A percentile compares a stretch with the other conserved stretches of the same genome.
These are phyloP conservation scores for Isurus oxyrinchus DNA, from an alignment of 2,113 vertebrate genomes.

Conservation along the genomic window DNA sequence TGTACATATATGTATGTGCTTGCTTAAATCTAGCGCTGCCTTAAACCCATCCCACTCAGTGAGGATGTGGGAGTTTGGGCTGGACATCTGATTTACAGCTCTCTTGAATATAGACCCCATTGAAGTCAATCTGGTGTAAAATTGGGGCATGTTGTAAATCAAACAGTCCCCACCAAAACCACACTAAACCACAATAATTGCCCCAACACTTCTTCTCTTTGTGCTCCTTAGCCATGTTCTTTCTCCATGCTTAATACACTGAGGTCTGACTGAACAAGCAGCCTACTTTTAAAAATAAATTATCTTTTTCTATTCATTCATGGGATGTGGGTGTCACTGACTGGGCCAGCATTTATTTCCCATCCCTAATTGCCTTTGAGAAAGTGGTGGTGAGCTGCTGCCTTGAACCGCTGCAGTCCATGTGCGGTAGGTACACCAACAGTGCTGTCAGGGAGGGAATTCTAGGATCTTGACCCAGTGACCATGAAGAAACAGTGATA, in stretches of 20 bases:
- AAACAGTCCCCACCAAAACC: neutral
- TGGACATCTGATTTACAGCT: neutral
- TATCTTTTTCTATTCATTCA: too few species aligned
- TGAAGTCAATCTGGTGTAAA: neutral
- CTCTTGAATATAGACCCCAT: neutral
- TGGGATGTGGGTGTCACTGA: too few species aligned
- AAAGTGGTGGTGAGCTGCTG: too few species aligned
- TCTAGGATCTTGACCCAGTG: too few species aligned
- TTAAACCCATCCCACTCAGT: neutral
- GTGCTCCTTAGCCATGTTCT: neutral
- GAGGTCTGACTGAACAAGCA: neutral
- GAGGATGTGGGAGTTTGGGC: neutral
- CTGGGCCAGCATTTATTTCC: too few species aligned
- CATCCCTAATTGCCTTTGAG: too few species aligned
- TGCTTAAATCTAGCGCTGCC: neutral
- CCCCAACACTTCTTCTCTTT: neutral
- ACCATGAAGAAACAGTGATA: too few species aligned
- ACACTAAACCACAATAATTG: neutral
- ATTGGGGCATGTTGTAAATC: neutral
- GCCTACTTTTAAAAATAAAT: too few species aligned
- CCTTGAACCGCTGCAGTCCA: too few species aligned
- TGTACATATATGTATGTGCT: neutral
- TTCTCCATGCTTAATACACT: neutral
- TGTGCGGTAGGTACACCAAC: too few species aligned
- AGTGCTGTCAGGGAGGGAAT: too few species aligned